Evolutionary conservation across 2,797 vertebrate genomes (phyloP).

Genomic region (Chiloscyllium punctatum): DNA sequence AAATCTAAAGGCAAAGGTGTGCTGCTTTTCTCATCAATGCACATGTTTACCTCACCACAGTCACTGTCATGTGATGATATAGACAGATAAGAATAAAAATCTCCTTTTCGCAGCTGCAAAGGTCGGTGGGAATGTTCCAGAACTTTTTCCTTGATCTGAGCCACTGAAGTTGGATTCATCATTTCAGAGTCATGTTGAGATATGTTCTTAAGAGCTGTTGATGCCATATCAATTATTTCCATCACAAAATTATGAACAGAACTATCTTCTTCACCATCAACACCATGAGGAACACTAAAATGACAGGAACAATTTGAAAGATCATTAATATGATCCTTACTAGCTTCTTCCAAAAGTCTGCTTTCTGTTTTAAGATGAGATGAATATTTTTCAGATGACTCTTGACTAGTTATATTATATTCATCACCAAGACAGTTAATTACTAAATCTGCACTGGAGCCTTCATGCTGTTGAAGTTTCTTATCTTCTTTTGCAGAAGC

Average conservation of each 20-base stretch:
- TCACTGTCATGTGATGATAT: constrained; percentile 97
- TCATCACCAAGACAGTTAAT: not conserved
- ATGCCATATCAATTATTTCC: constrained; percentile 91
- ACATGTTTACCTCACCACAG: constrained; percentile 85
- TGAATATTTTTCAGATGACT: not conserved
- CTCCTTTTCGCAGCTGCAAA: constrained; percentile 81
- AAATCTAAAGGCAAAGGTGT: constrained; percentile 59
- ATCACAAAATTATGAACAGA: constrained; percentile 84
- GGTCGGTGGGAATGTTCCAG: constrained; percentile 85
- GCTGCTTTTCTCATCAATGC: constrained; percentile 70
- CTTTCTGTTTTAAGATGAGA: constrained; percentile 11
- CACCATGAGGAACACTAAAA: constrained; percentile 40
- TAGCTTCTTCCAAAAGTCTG: constrained; percentile 16
- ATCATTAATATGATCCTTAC: not conserved
- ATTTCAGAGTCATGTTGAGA: constrained; percentile 61
- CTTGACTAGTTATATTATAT: not conserved
- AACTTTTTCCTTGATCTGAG: constrained; percentile 89
- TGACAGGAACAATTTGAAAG: constrained; percentile 20
- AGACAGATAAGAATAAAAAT: constrained; percentile 96
- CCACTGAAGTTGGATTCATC: constrained; percentile 55
- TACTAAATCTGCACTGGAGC: not conserved
- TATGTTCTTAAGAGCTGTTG: constrained; percentile 79
- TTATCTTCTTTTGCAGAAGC: not conserved
- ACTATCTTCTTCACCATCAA: constrained; percentile 51
- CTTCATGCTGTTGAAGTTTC: not conserved